These are phyloP conservation scores for Sabatieria punctata DNA, from an alignment of 2,888 invertebrate species.

Conservation along the genomic window DNA sequence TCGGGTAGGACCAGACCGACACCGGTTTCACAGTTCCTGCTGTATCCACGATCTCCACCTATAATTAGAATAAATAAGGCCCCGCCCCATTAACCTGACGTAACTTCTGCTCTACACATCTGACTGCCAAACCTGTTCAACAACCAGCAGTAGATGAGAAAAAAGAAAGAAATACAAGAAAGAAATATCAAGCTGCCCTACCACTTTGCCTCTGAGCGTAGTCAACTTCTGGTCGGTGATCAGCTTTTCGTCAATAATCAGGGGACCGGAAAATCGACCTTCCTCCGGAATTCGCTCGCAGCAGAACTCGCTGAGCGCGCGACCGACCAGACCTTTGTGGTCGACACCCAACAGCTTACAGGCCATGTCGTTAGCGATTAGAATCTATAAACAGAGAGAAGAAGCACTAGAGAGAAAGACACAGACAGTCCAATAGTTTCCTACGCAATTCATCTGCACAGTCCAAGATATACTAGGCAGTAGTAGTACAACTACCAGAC, in stretches of 20 bases:
- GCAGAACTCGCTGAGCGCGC: constrained; percentile 33
- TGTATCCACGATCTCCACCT: constrained; percentile 46
- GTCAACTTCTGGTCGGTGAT: too few species aligned
- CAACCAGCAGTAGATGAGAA: constrained; percentile 35
- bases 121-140: constrained; percentile 35
- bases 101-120: too few species aligned
- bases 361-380: constrained; percentile 50
- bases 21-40: constrained; percentile 44
- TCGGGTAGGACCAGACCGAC: constrained; percentile 45
- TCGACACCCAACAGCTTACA: constrained; percentile 36
- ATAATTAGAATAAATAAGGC: constrained; percentile 22
- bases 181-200: too few species aligned
- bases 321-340: constrained; percentile 38
- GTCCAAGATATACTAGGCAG: too few species aligned
- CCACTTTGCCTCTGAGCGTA: too few species aligned
- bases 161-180: too few species aligned
- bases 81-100: too few species aligned
- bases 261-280: constrained; percentile 23
- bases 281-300: too few species aligned
- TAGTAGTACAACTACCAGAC: too few species aligned
- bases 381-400: background rate
- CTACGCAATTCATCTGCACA: too few species aligned
- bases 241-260: background rate
- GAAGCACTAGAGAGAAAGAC: too few species aligned
- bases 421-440: too few species aligned